Evolutionary conservation across 2,113 vertebrate species (phyloP).

Genomic region (Galemys pyrenaicus): DNA sequence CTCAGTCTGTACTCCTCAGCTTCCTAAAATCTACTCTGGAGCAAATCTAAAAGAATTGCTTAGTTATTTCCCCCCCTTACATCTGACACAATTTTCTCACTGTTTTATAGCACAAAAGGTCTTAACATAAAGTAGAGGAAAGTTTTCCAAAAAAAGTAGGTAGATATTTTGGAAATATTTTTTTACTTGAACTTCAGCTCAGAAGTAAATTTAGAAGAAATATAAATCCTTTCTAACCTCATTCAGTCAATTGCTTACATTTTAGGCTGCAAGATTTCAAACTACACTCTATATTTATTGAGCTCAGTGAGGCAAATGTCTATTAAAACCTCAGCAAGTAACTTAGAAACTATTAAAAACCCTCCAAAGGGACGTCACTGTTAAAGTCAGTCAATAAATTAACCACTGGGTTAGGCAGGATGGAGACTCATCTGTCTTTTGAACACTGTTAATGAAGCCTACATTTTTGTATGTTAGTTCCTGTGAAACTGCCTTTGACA

Average conservation of each 20-base stretch:
- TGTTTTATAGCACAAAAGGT: conserved; percentile 55
- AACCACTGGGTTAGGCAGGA: conserved; percentile 73
- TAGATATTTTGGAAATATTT: conserved; percentile 57
- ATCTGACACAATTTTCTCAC: conserved; percentile 47
- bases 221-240: conserved; percentile 76
- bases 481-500: conserved; percentile 60
- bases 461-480: conserved; percentile 66
- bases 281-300: conserved; percentile 72
- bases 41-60: neutral
- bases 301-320: conserved; percentile 70
- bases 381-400: conserved; percentile 79
- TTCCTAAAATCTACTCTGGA: conserved; percentile 12
- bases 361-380: conserved; percentile 61
- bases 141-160: conserved; percentile 57
- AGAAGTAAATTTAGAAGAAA: conserved; percentile 70
- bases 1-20: neutral
- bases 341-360: conserved; percentile 78
- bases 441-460: conserved; percentile 77
- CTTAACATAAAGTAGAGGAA: conserved; percentile 59
- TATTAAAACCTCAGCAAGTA: conserved; percentile 74
- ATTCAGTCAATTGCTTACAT: conserved; percentile 71
- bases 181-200: conserved; percentile 23
- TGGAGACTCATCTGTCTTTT: conserved; percentile 74
- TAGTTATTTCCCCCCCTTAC: neutral
- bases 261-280: conserved; percentile 75